Conservation (phyloP, 2,797 vertebrate species). For the Macroramphosus scolopax region DNA sequence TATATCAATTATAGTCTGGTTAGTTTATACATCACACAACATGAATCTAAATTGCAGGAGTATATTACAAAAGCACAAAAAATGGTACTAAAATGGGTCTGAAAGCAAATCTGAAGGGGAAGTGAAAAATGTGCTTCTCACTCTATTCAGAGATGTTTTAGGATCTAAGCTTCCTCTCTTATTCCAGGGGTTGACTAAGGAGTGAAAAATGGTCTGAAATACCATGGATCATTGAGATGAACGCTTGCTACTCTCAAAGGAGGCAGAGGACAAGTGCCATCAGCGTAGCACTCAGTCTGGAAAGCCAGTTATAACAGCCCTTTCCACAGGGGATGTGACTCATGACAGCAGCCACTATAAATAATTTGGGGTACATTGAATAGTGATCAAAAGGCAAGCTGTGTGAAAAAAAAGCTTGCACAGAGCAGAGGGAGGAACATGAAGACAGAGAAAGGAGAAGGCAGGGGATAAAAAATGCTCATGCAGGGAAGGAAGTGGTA, state of each 20-base stretch:
- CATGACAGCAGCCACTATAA: conserved; percentile 38
- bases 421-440: not conserved
- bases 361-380: conserved; percentile 42
- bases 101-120: not conserved
- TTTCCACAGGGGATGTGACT: conserved; percentile 32
- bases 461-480: not conserved
- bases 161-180: conserved; percentile 5
- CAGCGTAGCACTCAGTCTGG: conserved; percentile 13
- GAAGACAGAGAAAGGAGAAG: conserved; percentile 2
- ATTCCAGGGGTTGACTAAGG: conserved; percentile 15
- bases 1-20: not conserved
- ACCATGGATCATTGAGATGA: conserved; percentile 5
- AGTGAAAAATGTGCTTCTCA: not conserved
- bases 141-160: conserved; percentile 6
- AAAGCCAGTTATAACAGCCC: conserved; percentile 27
- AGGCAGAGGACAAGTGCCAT: conserved; percentile 7
- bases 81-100: not conserved
- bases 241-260: conserved; percentile 24
- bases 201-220: conserved; percentile 13
- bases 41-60: not conserved
- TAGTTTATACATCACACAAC: conserved; percentile 5
- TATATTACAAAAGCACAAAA: conserved; percentile 3
- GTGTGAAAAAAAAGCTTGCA: conserved; percentile 32
- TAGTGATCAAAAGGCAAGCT: conserved; percentile 40
- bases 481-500: conserved; percentile 6